These are phyloP conservation scores for Perccottus glenii DNA, from an alignment of 2,113 vertebrate species.

Conservation along the genomic window DNA sequence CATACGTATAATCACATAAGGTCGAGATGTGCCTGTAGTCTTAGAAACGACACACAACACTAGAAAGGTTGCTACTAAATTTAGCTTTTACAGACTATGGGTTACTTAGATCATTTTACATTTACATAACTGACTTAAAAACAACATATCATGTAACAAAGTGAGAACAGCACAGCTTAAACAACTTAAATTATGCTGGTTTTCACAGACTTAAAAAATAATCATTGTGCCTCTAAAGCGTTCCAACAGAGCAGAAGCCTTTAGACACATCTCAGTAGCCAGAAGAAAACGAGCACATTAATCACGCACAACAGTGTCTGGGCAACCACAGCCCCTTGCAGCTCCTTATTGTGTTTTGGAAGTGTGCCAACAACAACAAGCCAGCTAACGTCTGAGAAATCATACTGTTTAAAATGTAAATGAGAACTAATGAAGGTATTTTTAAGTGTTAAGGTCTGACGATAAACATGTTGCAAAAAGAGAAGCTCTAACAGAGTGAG, in stretches of 20 bases:
- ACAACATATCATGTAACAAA: neutral
- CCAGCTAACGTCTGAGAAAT: neutral
- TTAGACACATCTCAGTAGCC: constrained; percentile 1
- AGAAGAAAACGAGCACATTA: neutral
- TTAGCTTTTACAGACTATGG: neutral
- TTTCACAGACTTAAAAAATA: neutral
- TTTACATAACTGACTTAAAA: neutral
- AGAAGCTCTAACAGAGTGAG: no score
- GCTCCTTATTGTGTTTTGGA: neutral
- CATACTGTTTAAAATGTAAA: neutral
- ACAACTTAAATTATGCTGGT: neutral
- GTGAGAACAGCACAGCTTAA: neutral
- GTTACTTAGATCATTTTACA: neutral
- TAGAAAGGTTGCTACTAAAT: no score
- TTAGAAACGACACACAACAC: no score
- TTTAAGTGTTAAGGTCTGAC: no score
- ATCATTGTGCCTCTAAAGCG: neutral
- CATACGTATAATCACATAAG: no score
- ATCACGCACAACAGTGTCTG: neutral
- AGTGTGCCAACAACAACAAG: neutral
- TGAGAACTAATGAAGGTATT: no score
- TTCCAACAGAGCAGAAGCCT: constrained; percentile 1
- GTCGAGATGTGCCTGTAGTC: no score
- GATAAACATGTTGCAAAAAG: no score
- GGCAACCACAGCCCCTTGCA: neutral